These are phyloP conservation scores for Erythrolamprus reginae DNA, from an alignment of 2,113 vertebrate genomes.

Conservation along the genomic window DNA sequence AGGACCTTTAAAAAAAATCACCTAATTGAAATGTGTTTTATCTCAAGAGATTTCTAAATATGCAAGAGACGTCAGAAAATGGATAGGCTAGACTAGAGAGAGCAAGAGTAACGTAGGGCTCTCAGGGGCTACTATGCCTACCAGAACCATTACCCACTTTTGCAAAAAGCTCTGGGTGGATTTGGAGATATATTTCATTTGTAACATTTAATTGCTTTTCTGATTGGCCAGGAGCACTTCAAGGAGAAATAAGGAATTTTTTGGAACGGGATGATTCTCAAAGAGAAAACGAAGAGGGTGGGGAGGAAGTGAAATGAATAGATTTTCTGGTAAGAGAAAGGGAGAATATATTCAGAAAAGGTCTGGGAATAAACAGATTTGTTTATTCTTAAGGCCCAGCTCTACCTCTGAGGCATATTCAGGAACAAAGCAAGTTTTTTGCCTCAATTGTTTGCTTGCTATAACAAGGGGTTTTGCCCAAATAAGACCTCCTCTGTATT, in stretches of 20 bases:
- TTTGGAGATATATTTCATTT: background rate
- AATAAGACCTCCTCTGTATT: too few species aligned
- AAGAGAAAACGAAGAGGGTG: too few species aligned
- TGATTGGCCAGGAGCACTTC: background rate
- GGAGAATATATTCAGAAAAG: too few species aligned
- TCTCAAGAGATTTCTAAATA: background rate
- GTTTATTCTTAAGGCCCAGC: too few species aligned
- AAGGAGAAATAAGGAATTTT: background rate
- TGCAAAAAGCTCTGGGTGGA: background rate
- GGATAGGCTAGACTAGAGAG: too few species aligned
- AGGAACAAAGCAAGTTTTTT: too few species aligned
- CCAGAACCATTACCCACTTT: background rate
- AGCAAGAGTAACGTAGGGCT: background rate
- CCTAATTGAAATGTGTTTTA: background rate
- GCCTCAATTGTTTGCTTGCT: too few species aligned
- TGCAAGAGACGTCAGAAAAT: background rate
- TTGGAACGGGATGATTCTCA: background rate
- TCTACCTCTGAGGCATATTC: too few species aligned
- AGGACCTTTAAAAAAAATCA: background rate
- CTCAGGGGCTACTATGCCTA: background rate
- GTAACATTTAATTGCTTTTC: background rate
- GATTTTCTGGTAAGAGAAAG: too few species aligned
- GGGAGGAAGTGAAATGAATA: too few species aligned
- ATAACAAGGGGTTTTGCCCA: too few species aligned
- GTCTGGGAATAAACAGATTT: too few species aligned